Percentiles rank a stretch among this genome's conserved stretches.
These are phyloP conservation scores for Chrysolina haemoptera DNA, from an alignment of 2,888 invertebrate species.

Conservation along the genomic window DNA sequence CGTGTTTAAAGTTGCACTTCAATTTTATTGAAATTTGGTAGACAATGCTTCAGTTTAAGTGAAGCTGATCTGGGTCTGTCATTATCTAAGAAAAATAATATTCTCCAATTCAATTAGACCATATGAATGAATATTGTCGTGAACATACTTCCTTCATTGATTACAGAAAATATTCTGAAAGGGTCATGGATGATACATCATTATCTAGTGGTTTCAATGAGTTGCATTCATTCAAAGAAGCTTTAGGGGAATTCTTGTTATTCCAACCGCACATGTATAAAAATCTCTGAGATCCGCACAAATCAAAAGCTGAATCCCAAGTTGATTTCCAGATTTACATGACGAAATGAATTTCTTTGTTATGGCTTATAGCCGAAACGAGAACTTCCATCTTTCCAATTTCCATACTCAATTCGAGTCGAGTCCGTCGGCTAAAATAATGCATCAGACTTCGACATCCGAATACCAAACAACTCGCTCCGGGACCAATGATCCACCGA, in stretches of 20 bases:
- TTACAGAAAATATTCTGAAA: too few species aligned
- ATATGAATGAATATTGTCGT: too few species aligned
- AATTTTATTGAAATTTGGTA: too few species aligned
- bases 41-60: too few species aligned
- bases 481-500: slow-evolving; percentile 31
- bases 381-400: slow-evolving; percentile 49
- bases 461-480: slow-evolving; percentile 54
- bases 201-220: neutral
- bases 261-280: neutral
- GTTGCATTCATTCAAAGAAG: neutral
- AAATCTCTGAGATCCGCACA: neutral
- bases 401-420: slow-evolving; percentile 50
- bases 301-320: slow-evolving; percentile 8
- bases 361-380: slow-evolving; percentile 38
- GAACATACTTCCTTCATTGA: too few species aligned
- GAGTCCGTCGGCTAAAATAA: slow-evolving; percentile 56
- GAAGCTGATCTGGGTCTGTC: too few species aligned
- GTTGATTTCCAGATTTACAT: slow-evolving; percentile 41
- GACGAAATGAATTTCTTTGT: slow-evolving; percentile 47
- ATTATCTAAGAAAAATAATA: too few species aligned
- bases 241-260: neutral
- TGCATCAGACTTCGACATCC: slow-evolving; percentile 56
- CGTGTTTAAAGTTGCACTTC: too few species aligned
- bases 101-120: too few species aligned
- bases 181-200: too few species aligned